A percentile compares a stretch with the other conserved stretches of the same genome.
Evolutionary conservation across 53 echinoderm and acorn worm genomes (phyloP).

Genomic region (Patiria pectinifera): DNA sequence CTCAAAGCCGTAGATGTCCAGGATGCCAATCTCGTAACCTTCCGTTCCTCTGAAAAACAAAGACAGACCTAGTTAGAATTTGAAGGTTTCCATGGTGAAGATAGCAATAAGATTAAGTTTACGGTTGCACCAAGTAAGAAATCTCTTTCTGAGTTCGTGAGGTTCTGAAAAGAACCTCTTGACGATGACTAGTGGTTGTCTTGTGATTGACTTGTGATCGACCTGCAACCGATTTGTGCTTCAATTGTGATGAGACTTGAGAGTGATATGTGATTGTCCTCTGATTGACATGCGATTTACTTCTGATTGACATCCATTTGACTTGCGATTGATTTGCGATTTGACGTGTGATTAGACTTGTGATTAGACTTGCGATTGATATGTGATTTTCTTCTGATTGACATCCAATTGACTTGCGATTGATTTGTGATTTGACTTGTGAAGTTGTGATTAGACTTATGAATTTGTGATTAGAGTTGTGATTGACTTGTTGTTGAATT

Average conservation of each 20-base stretch:
- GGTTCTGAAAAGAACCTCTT: background rate
- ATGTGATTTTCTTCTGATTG: too few species aligned
- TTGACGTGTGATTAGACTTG: too few species aligned
- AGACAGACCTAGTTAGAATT: background rate
- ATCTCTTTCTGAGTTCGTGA: background rate
- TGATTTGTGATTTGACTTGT: too few species aligned
- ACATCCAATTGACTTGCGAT: too few species aligned
- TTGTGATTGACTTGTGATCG: too few species aligned
- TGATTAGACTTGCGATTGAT: too few species aligned
- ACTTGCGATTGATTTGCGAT: too few species aligned
- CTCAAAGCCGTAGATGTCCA: constrained; percentile 98
- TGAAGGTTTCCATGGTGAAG: background rate
- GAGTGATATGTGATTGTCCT: background rate
- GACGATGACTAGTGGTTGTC: too few species aligned
- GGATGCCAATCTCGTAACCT: constrained; percentile 89
- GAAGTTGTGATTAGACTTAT: too few species aligned
- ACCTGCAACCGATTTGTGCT: background rate
- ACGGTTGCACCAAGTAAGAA: too few species aligned
- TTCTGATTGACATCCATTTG: too few species aligned
- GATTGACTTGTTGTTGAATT: background rate
- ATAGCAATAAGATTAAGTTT: background rate
- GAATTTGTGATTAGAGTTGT: background rate
- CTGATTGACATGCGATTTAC: background rate
- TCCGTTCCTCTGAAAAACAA: constrained; percentile 63
- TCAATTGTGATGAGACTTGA: background rate